Evolutionary conservation across 1,140 invertebrate genomes (phyloP), one percentile per base, ranked within the genome.

Genomic region (Cataglyphis hispanica): DNA sequence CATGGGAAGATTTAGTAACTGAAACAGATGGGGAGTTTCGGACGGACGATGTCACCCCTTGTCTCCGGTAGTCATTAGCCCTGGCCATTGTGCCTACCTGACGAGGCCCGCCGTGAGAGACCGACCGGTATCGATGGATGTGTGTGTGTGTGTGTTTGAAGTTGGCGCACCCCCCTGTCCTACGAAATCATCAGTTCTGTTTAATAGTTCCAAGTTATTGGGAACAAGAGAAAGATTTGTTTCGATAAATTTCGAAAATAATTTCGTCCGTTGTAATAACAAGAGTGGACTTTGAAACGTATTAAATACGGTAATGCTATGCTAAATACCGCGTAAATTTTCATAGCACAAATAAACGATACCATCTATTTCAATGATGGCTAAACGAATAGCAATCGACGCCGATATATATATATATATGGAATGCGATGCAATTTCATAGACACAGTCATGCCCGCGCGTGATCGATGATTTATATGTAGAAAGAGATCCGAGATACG

Each of bases 1-100:
- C 91, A 91, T 92, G 91, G 91, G 91, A 92, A 92, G 90, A 91
- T 91, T 91, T 86, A 87, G 80, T 87, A 85, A 77, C 85, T 84
- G 80, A 91, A 91, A 91, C 91, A 91, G 89, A 92, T 91, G 91
- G 90, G 90, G 87, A 89, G 80, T 90, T 91, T 91, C 64, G 88
- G 85, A 80, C 77, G 64, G 64, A 91, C 90, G 90, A 87, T 88
- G 86, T 89, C 84, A 90, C 83, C 91, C 90, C 91, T 91, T 92
- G 91, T 92, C 88, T 91, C 86, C 91, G 84, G 69, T 86, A 90
- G 91, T 92, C 91, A 92, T 92, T 92, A 92, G 91, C 87, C 77
- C 83, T 60, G 66, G 60, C 70, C 40, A 90, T 91, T 91, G 89
- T 90, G 83, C 56, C 64, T 91, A 91, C 84, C 90, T 91, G 90